Conservation (phyloP, 2,113 vertebrate species). For the Passer domesticus region DNA sequence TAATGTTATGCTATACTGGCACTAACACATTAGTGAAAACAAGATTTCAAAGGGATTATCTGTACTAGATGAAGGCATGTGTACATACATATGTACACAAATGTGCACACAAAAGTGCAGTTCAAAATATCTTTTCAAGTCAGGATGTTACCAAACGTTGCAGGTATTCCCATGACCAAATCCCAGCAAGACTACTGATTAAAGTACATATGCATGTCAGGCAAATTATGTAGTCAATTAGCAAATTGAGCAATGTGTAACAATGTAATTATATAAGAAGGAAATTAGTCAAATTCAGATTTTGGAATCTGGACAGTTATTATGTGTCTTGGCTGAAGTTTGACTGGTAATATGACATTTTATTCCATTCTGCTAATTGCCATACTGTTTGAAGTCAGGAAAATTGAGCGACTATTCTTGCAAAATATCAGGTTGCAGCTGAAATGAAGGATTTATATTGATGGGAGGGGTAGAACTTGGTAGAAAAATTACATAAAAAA, state of each 20-base stretch:
- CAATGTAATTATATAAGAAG: conserved; percentile 42
- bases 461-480: background rate
- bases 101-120: background rate
- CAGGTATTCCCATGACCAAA: background rate
- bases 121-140: background rate
- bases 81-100: background rate
- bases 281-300: conserved; percentile 41
- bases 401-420: background rate
- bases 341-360: background rate
- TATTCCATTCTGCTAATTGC: conserved; percentile 43
- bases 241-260: conserved; percentile 37
- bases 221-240: conserved; percentile 44
- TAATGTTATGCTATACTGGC: background rate
- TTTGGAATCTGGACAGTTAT: conserved; percentile 19
- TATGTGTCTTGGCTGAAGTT: conserved; percentile 10
- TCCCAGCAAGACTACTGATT: background rate
- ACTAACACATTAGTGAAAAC: background rate
- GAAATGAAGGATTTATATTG: conserved; percentile 39
- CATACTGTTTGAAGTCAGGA: background rate
- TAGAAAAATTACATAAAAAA: background rate
- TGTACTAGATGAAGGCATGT: background rate
- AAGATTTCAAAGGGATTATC: background rate
- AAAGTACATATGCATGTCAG: background rate
- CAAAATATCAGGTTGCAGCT: background rate
- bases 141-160: background rate